Evolutionary conservation across 2,113 vertebrate genomes (phyloP).

Genomic region (Struthio camelus): DNA sequence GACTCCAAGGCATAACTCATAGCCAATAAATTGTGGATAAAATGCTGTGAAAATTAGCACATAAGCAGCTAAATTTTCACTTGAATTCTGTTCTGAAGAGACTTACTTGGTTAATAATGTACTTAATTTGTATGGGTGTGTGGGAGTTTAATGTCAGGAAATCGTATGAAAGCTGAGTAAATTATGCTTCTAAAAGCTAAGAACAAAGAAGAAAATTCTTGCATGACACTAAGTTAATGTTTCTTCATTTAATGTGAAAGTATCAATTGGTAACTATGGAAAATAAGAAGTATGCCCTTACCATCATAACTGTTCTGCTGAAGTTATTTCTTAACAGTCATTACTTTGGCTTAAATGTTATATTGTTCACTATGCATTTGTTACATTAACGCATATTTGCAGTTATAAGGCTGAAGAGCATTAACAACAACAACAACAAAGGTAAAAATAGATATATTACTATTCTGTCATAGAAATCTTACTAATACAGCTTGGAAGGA

Average conservation of each 20-base stretch:
- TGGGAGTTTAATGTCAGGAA: slow-evolving; percentile 76
- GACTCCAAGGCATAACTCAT: neutral
- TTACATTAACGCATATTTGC: neutral
- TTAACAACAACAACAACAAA: neutral
- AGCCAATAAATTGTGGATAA: slow-evolving; percentile 21
- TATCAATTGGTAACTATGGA: slow-evolving; percentile 23
- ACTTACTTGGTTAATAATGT: slow-evolving; percentile 69
- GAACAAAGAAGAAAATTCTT: slow-evolving; percentile 58
- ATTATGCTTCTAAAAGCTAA: slow-evolving; percentile 61
- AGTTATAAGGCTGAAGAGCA: neutral
- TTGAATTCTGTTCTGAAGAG: slow-evolving; percentile 56
- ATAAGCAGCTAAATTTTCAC: slow-evolving; percentile 53
- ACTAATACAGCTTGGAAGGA: no score
- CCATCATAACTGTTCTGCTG: neutral
- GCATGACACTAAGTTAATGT: slow-evolving; percentile 52
- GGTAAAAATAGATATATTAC: neutral
- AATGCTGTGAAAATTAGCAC: slow-evolving; percentile 23
- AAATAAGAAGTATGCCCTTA: slow-evolving; percentile 44
- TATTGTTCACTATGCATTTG: neutral
- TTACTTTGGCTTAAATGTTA: no score
- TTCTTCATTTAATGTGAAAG: slow-evolving; percentile 49
- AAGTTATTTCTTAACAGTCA: neutral
- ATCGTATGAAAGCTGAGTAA: slow-evolving; percentile 56
- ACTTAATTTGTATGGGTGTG: slow-evolving; percentile 71
- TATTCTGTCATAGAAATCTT: no score